A percentile compares a stretch with the other conserved stretches of the same genome.
phyloP scores from a whole-genome alignment of 2,888 invertebrate genomes.

The Ophonus ardosiacus region DNA sequence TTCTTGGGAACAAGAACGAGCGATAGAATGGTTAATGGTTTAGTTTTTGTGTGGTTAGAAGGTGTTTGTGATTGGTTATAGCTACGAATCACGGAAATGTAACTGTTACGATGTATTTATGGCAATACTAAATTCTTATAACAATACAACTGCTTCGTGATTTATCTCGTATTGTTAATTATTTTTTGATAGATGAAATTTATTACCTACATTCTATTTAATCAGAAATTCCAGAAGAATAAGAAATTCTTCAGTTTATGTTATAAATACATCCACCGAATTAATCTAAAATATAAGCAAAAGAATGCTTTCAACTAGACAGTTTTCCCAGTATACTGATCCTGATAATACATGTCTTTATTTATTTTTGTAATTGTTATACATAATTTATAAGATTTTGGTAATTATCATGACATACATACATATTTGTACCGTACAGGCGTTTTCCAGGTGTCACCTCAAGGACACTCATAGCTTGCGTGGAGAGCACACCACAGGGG shows the following conservation, averaged over 20 bases:
- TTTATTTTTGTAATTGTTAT: too few species aligned
- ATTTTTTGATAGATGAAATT: not conserved
- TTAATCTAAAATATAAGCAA: not conserved
- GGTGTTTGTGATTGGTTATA: conserved; percentile 36
- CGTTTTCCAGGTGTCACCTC: too few species aligned
- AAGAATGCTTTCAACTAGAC: too few species aligned
- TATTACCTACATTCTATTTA: not conserved
- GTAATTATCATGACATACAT: too few species aligned
- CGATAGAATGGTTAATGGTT: conserved; percentile 7
- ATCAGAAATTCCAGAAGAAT: not conserved
- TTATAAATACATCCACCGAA: not conserved
- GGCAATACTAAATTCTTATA: conserved; percentile 9
- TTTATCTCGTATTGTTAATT: not conserved
- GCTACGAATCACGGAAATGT: conserved; percentile 30
- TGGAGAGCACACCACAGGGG: too few species aligned
- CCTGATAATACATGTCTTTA: too few species aligned
- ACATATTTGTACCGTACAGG: too few species aligned
- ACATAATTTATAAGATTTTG: too few species aligned
- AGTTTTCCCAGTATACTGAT: too few species aligned
- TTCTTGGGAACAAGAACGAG: conserved; percentile 11
- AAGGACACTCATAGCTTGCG: too few species aligned
- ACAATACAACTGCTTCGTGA: not conserved
- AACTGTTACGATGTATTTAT: conserved; percentile 7
- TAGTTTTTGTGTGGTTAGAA: conserved; percentile 26
- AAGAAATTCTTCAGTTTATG: not conserved